Evolutionary conservation across 2,888 invertebrate species (phyloP).

Genomic region (Caenorhabditis angaria): DNA sequence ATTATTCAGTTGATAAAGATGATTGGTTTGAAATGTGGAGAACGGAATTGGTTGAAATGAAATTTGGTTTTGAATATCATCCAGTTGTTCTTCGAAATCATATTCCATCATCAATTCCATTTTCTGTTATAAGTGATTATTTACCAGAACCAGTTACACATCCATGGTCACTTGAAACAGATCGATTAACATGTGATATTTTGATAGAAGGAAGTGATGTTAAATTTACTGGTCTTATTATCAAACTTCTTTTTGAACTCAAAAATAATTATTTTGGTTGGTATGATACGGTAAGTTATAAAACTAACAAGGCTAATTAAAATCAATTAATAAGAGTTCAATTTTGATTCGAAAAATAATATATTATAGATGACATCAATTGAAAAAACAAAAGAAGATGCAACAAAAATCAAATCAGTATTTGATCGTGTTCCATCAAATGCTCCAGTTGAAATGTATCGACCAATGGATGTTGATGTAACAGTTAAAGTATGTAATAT

Average conservation of each 20-base stretch:
- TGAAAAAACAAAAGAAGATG: constrained; percentile 24
- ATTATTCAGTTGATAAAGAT: constrained; percentile 38
- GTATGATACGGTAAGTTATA: constrained; percentile 78
- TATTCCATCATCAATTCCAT: constrained; percentile 45
- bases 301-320: too few species aligned
- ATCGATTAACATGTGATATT: constrained; percentile 88
- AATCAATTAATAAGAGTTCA: too few species aligned
- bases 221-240: constrained; percentile 88
- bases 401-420: constrained; percentile 22
- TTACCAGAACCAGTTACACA: constrained; percentile 37
- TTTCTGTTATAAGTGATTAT: constrained; percentile 26
- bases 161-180: constrained; percentile 79
- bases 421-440: constrained; percentile 37
- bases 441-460: constrained; percentile 48
- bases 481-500: constrained; percentile 83
- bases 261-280: constrained; percentile 96
- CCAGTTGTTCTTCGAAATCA: constrained; percentile 41
- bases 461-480: constrained; percentile 59
- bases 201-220: constrained; percentile 94
- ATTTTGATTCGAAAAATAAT: constrained; percentile 9
- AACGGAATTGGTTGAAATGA: constrained; percentile 56
- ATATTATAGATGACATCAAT: constrained; percentile 34
- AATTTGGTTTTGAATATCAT: constrained; percentile 60
- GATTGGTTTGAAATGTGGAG: constrained; percentile 64
- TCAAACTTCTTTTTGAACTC: constrained; percentile 77